A percentile compares a stretch with the other conserved stretches of the same genome.
phyloP scores from a whole-genome alignment of 64 coral and sea anemone species.

The Stichodactyla mertensii region DNA sequence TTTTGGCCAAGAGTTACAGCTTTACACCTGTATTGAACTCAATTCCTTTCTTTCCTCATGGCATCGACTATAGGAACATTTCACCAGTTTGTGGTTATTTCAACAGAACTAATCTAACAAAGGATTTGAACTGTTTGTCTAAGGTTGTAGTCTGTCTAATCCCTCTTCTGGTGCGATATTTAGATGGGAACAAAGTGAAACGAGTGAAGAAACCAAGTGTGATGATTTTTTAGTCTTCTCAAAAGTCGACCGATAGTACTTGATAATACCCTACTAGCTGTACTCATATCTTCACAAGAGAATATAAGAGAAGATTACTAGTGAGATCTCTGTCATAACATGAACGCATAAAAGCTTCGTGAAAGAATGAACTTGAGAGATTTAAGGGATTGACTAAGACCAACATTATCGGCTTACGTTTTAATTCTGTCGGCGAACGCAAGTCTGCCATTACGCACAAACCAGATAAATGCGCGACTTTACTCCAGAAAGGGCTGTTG shows the following conservation, averaged over 20 bases:
- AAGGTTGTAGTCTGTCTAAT: not conserved
- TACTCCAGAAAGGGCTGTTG: not conserved
- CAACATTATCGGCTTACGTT: constrained; percentile 4
- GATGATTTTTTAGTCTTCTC: not conserved
- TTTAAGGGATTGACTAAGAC: constrained; percentile 3
- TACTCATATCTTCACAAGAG: not conserved
- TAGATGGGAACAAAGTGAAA: not conserved
- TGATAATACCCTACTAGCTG: not conserved
- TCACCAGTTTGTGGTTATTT: not conserved
- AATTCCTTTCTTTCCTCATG: not conserved
- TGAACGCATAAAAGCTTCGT: not conserved
- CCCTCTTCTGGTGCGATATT: not conserved
- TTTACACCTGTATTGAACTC: not conserved
- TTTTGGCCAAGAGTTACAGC: not conserved
- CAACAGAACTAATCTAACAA: not conserved
- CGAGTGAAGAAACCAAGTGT: not conserved
- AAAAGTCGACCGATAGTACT: not conserved
- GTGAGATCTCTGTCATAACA: not conserved
- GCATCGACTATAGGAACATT: not conserved
- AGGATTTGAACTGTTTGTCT: constrained; percentile 7
- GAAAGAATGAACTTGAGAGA: constrained; percentile 14
- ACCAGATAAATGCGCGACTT: not conserved
- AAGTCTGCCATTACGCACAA: not conserved
- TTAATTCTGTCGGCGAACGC: not conserved
- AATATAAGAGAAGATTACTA: not conserved